Base-by-base conservation (phyloP, 2,113 vertebrate species). In the Xiphophorus maculatus region DNA sequence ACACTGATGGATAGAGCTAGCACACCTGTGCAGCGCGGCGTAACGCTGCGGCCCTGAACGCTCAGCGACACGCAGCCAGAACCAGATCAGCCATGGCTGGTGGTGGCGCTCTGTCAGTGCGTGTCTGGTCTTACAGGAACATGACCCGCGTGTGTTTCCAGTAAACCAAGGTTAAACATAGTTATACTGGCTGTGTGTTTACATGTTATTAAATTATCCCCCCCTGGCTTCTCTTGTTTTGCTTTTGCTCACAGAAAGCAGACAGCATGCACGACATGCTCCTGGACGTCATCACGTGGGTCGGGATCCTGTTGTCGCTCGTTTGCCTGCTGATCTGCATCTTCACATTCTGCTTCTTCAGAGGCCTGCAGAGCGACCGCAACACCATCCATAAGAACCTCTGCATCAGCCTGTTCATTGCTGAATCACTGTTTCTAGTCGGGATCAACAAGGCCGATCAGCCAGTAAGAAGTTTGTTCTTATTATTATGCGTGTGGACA, bases 321-420 rank as follows among this genome's bases (percentile, higher is more conserved):
- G 97, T 98, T 71, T 99, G 98, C 90, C 96, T 99, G 84, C 95
- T 99, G 87, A 98, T 99, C 88, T 98, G 97, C 95, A 98, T 99
- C 95, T 99, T 99, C 94, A 99, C 98, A 81, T 99, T 99, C 88
- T 99, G 98, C 95, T 99, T 98, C 94, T 99, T 99, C 93, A 96
- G 97, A 1, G 98, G 98, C 14, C 96, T 99, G 80, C 98, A 99
- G 90, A 99, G 97, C 0, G 98, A 99, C 82, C 96, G 98, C 65
- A 99, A 99, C 91, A 99, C 98, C 0, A 99, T 99, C 90, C 98
- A 99, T 91, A 99, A 99, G 93, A 99, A 99, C 85, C 93, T 99
- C 74, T 99, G 98, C 89, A 96, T 99, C 90, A 99, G 97, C 86
- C 96, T 99, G 29, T 99, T 99, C 3, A 96, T 99, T 76, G 98